Evolutionary conservation across 2,888 invertebrate species (phyloP).

Genomic region (Trachelus iudaicus): DNA sequence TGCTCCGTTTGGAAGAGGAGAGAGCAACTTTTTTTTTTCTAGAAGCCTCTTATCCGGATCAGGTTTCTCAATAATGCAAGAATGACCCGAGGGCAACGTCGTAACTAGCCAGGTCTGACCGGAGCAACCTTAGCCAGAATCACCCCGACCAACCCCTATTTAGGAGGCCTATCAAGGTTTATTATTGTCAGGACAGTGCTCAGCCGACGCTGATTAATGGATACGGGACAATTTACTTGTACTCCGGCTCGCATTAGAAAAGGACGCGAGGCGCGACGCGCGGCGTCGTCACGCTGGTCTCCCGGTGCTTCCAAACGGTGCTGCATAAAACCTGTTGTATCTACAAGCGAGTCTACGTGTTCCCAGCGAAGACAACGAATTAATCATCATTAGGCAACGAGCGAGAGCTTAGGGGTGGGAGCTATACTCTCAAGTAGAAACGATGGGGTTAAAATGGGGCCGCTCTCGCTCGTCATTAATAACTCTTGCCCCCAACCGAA

Average conservation of each 20-base stretch:
- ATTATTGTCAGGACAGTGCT: neutral
- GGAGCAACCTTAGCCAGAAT: neutral
- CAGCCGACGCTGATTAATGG: slow-evolving; percentile 3
- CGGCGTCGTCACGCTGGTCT: neutral
- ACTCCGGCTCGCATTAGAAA: neutral
- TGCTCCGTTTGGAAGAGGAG: neutral
- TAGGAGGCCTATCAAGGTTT: neutral
- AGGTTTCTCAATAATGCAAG: neutral
- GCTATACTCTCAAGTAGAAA: slow-evolving; percentile 20
- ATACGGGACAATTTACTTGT: neutral
- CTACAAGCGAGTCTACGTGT: slow-evolving; percentile 15
- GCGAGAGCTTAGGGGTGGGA: slow-evolving; percentile 23
- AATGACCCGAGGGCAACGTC: neutral
- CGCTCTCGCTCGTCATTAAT: slow-evolving; percentile 41
- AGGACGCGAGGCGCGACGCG: neutral
- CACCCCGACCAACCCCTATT: neutral
- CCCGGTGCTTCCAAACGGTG: slow-evolving; percentile 7
- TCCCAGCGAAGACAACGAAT: slow-evolving; percentile 39
- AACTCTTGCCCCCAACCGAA: slow-evolving; percentile 21
- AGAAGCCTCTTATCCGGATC: neutral
- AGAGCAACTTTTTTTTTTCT: neutral
- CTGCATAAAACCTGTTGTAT: slow-evolving; percentile 26
- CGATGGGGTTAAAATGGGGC: slow-evolving; percentile 7
- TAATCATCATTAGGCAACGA: slow-evolving; percentile 43
- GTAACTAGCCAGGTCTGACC: slow-evolving; percentile 2